These are phyloP conservation scores for Cardinalis cardinalis DNA, from an alignment of 2,113 vertebrate genomes.

Conservation along the genomic window DNA sequence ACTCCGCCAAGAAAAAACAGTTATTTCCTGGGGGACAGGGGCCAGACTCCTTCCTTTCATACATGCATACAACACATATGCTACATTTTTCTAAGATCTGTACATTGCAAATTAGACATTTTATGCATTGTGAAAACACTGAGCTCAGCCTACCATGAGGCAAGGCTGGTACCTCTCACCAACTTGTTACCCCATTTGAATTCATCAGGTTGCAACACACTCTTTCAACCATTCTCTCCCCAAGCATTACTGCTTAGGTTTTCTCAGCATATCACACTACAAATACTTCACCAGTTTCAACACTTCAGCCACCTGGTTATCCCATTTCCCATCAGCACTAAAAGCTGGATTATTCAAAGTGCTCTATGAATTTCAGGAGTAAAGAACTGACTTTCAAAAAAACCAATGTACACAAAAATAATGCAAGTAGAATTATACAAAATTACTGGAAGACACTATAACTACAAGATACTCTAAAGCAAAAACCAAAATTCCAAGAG, in stretches of 20 bases:
- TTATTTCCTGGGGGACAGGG: background rate
- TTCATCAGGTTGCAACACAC: background rate
- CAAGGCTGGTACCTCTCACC: background rate
- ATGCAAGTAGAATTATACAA: background rate
- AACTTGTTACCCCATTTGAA: background rate
- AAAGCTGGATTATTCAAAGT: background rate
- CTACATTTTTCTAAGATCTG: background rate
- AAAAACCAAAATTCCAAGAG: background rate
- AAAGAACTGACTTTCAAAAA: background rate
- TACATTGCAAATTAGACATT: background rate
- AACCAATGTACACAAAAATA: fast-evolving
- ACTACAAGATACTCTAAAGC: background rate
- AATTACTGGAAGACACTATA: background rate
- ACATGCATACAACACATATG: background rate
- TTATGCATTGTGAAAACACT: background rate
- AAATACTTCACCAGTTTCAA: background rate
- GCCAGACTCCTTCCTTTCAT: background rate
- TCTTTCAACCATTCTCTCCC: background rate
- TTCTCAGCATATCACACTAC: background rate
- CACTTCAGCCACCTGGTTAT: background rate
- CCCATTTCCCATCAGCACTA: background rate
- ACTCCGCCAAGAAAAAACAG: background rate
- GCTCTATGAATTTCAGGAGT: background rate
- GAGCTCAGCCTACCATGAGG: background rate
- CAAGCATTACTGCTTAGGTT: background rate